Conservation (phyloP, 1,140 invertebrate species). For the Zaprionus ornatus region DNA sequence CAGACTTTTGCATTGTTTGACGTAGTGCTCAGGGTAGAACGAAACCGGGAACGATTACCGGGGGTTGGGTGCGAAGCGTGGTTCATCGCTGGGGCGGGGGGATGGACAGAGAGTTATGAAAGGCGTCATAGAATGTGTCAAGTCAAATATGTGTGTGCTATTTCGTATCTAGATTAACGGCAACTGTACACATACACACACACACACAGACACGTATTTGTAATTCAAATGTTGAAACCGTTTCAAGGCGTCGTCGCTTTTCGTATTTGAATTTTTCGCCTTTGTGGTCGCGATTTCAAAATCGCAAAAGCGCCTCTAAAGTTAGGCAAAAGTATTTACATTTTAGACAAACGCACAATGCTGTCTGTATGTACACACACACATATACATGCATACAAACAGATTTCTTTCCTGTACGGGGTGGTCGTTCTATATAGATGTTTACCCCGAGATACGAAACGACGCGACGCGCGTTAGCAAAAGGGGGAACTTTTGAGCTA, state of each 20-base stretch:
- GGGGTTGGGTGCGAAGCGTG: background rate
- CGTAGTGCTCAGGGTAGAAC: conserved; percentile 10
- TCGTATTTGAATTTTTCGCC: conserved; percentile 65
- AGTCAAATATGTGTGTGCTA: conserved; percentile 49
- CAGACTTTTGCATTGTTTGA: conserved; percentile 41
- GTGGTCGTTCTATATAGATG: conserved; percentile 43
- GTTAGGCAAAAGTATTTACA: conserved; percentile 78
- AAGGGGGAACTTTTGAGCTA: conserved; percentile 48
- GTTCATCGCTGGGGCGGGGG: background rate
- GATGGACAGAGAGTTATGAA: conserved; percentile 35
- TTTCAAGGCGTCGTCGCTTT: conserved; percentile 40
- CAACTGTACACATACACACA: conserved; percentile 37
- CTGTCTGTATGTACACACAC: conserved; percentile 47
- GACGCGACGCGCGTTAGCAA: conserved; percentile 9
- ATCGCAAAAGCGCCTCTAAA: conserved; percentile 63
- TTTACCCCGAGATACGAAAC: conserved; percentile 65
- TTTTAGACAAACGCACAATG: conserved; percentile 59
- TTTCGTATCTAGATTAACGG: conserved; percentile 52
- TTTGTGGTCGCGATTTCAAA: conserved; percentile 55
- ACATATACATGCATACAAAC: background rate
- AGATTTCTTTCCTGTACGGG: conserved; percentile 7
- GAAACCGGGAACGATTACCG: background rate
- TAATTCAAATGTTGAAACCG: conserved; percentile 62
- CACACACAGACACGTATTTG: conserved; percentile 45
- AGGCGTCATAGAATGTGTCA: conserved; percentile 51